A percentile compares a stretch with the other conserved stretches of the same genome.
These are phyloP conservation scores for Brenthis ino DNA, from an alignment of 2,888 invertebrate species.

Conservation along the genomic window DNA sequence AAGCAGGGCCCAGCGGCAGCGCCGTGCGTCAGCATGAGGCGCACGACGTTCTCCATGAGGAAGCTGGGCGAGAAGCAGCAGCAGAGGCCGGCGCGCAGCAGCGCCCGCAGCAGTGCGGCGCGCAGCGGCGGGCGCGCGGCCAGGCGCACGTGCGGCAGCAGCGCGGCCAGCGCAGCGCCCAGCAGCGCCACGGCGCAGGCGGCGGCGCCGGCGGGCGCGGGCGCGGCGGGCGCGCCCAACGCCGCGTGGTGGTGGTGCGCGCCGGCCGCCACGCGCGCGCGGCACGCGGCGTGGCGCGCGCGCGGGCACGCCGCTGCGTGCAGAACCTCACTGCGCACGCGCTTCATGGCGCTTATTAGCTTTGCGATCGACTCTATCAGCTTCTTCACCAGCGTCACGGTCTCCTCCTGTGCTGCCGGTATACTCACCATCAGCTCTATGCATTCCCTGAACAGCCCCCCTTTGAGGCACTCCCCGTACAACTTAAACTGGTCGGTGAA, in stretches of 20 bases:
- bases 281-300: conserved; percentile 78
- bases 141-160: conserved; percentile 71
- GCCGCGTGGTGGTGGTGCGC: conserved; percentile 83
- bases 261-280: conserved; percentile 65
- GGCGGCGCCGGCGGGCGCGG: conserved; percentile 79
- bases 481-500: conserved; percentile 83
- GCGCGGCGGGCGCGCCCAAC: conserved; percentile 74
- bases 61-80: conserved; percentile 83
- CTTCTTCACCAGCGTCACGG: conserved; percentile 72
- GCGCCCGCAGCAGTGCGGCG: conserved; percentile 77
- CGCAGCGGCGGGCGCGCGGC: conserved; percentile 64
- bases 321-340: conserved; percentile 80
- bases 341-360: conserved; percentile 80
- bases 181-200: conserved; percentile 82
- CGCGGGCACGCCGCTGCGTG: conserved; percentile 80
- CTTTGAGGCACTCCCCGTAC: conserved; percentile 83
- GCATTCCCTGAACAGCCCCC: conserved; percentile 80
- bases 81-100: conserved; percentile 83
- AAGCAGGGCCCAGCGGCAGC: conserved; percentile 69
- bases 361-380: conserved; percentile 82
- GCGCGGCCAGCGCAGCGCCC: conserved; percentile 76
- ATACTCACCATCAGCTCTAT: conserved; percentile 80
- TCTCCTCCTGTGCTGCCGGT: conserved; percentile 64
- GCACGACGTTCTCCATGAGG: conserved; percentile 74
- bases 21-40: conserved; percentile 70